Conservation (phyloP, 2,888 invertebrate genomes). For the Platycheirus rosarum region DNA sequence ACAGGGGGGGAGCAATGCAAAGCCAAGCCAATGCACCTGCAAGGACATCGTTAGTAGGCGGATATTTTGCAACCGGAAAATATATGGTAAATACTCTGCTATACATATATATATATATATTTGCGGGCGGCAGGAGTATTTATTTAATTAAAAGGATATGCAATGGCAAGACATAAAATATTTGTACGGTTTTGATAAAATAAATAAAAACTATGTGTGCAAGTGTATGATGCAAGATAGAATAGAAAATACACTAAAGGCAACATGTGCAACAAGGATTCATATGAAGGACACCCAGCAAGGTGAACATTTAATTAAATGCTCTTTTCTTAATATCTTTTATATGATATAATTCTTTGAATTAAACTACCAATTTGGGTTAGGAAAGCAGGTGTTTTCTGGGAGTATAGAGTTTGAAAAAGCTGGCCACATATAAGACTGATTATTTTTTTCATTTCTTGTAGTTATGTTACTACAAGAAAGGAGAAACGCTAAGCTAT, state of each 20-base stretch:
- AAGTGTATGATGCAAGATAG: constrained; percentile 26
- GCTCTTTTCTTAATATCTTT: not conserved
- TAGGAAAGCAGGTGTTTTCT: not conserved
- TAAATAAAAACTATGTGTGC: constrained; percentile 29
- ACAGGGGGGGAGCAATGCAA: not conserved
- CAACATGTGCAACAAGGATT: constrained; percentile 10
- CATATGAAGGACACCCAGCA: not conserved
- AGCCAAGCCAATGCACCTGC: constrained; percentile 48
- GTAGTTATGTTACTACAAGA: too few relatives aligned
- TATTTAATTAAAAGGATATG: constrained; percentile 52
- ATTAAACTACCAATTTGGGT: not conserved
- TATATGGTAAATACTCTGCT: not conserved
- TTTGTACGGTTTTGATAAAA: constrained; percentile 25
- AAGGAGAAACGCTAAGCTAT: too few relatives aligned
- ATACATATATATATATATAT: not conserved
- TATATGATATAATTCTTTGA: not conserved
- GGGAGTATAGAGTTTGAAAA: too few relatives aligned
- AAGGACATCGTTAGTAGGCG: constrained; percentile 32
- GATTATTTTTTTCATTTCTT: too few relatives aligned
- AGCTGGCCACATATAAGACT: too few relatives aligned
- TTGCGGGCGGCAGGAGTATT: constrained; percentile 19
- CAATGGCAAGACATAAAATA: constrained; percentile 23
- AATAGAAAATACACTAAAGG: not conserved
- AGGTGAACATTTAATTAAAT: constrained; percentile 18
- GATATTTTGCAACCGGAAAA: constrained; percentile 31